These are phyloP conservation scores for human (Homo sapiens) DNA, from an alignment of 2,113 vertebrate genomes.

Conservation along the genomic window GRCh38 chr11:47031001-47031500, in stretches of 20 bases:
- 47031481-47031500: not conserved
- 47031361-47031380: not conserved
- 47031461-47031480: not conserved
- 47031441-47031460: not conserved
- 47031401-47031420: not conserved
- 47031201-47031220: not conserved
- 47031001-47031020: too few relatives aligned
- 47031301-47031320: not conserved
- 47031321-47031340: not conserved
- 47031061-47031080: not conserved
- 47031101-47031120: constrained; percentile 16
- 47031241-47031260: not conserved
- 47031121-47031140: constrained; percentile 10
- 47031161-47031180: not conserved
- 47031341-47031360: not conserved
- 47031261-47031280: not conserved
- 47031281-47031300: constrained; percentile 11
- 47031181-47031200: not conserved
- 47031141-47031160: not conserved
- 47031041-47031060: not conserved
- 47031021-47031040: too few relatives aligned
- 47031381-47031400: not conserved
- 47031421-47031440: not conserved
- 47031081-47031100: not conserved
- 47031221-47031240: not conserved